A percentile compares a stretch with the other conserved stretches of the same genome.
phyloP scores from a whole-genome alignment of 2,888 invertebrate genomes.

The Lagria hirta region DNA sequence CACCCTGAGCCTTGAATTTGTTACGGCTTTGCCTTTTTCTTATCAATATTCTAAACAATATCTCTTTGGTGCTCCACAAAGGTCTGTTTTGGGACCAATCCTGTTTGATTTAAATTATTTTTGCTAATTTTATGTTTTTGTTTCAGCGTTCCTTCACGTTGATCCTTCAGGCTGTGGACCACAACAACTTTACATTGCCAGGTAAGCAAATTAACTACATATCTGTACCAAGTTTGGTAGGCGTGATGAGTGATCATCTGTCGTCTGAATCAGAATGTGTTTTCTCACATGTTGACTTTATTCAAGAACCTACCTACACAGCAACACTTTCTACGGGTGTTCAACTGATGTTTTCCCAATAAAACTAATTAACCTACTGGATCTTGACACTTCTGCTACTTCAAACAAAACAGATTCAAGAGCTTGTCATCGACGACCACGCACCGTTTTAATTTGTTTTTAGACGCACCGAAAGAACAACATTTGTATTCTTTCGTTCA shows the following conservation, averaged over 20 bases:
- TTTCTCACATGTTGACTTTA: constrained; percentile 35
- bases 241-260: constrained; percentile 23
- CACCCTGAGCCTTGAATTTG: too few species aligned
- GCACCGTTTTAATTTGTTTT: constrained; percentile 19
- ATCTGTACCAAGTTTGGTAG: constrained; percentile 9
- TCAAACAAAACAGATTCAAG: constrained; percentile 21
- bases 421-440: constrained; percentile 19
- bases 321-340: constrained; percentile 32
- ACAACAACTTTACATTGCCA: constrained; percentile 71
- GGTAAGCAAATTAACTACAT: constrained; percentile 66
- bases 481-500: not conserved
- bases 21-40: too few species aligned
- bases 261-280: constrained; percentile 27
- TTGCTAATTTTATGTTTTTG: constrained; percentile 40
- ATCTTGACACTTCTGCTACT: constrained; percentile 36
- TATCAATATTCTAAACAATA: too few species aligned
- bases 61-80: too few species aligned
- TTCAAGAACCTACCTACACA: constrained; percentile 30
- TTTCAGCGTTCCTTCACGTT: constrained; percentile 90
- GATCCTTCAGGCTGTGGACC: constrained; percentile 88
- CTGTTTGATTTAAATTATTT: not conserved
- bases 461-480: too few species aligned
- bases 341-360: constrained; percentile 37
- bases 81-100: constrained; percentile 1
- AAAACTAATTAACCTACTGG: constrained; percentile 38